Evolutionary conservation across 37 sponge, comb jelly and placozoan genomes (phyloP).

Genomic region (Halisarca cf. caerulea): DNA sequence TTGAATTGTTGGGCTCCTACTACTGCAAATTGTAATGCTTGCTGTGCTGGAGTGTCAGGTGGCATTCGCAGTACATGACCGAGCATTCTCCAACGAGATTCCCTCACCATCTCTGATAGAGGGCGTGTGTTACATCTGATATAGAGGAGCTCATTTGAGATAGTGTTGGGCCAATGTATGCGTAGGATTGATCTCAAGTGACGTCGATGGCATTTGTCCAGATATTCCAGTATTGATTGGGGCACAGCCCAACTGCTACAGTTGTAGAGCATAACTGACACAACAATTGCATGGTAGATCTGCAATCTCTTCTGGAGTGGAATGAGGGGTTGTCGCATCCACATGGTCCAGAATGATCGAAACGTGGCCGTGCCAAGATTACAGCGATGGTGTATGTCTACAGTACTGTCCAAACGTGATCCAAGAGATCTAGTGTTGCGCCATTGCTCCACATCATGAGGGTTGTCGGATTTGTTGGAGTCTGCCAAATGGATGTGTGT

Average conservation of each 20-base stretch:
- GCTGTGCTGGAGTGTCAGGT: constrained; percentile 13
- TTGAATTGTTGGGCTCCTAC: neutral
- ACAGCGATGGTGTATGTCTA: neutral
- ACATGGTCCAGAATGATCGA: constrained; percentile 14
- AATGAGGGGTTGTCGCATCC: constrained; percentile 5
- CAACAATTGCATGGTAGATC: constrained; percentile 15
- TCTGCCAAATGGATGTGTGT: constrained; percentile 19
- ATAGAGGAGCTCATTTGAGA: constrained; percentile 22
- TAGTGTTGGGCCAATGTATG: constrained; percentile 17
- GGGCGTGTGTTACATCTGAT: constrained; percentile 6
- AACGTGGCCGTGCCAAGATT: constrained; percentile 6
- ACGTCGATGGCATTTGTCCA: constrained; percentile 19
- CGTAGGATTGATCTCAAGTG: constrained; percentile 10
- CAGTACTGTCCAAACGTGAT: constrained; percentile 8
- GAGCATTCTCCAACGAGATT: constrained; percentile 2
- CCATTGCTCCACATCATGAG: constrained; percentile 31
- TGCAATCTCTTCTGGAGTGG: constrained; percentile 11
- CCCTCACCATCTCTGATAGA: constrained; percentile 28
- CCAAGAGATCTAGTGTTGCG: constrained; percentile 29
- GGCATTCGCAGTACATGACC: constrained; percentile 16
- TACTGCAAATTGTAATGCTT: neutral
- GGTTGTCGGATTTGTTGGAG: constrained; percentile 3
- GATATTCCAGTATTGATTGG: neutral
- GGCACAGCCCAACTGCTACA: constrained; percentile 13
- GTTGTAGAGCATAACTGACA: constrained; percentile 19